Base-by-base conservation (phyloP, 2,113 vertebrate species). In the Cryptomyrus ogoouensis region DNA sequence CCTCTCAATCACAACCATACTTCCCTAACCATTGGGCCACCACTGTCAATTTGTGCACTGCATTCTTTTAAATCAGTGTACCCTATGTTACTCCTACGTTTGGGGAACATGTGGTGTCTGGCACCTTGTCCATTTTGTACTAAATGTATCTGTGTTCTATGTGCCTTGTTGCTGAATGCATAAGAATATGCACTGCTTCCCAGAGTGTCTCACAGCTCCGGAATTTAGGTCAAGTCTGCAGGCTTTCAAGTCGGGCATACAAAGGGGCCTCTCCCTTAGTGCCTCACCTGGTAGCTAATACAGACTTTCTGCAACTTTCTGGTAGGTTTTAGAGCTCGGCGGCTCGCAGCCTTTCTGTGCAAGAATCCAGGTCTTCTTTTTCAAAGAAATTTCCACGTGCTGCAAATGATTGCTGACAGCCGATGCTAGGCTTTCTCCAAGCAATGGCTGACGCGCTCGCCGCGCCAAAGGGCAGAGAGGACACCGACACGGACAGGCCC, bases 191-290 rank as follows among this genome's bases (percentile, higher is more conserved):
- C 47, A 9, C 46, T 85, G 46, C 42, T 44, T 24, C 83, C 46
- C 24, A 10, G 46, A n/a, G 21, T n/a, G 42, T 85, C n/a, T 50
- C 46, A 8, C 17, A 35, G 24, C 10, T 52, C 47, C 53, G 0
- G 15, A 84, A 89, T 84, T 19, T 56, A 53, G 77, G 89, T 84
- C 77, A 56, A n/a, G 50, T 42, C 88, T 83, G 49, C 88, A 9
- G 27, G 12, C 42, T 83, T 35, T 42, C 35, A 3, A 31, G 15
- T 77, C 13, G 5, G 24, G 19, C 1, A 10, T 35, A 52, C 66
- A 39, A 39, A 42, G n/a, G 66, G 66, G 27, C 66, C 62, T 89
- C 62, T 77, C 62, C 49, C 66, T 27, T 52, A 17, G 5, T 13
- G 17, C 27, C 88, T 74, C 66, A 89, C 47, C 46, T 44, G 66